Percentiles rank a stretch among this genome's conserved stretches.
Conservation (phyloP, 2,888 invertebrate genomes). For the Xanthia togata region DNA sequence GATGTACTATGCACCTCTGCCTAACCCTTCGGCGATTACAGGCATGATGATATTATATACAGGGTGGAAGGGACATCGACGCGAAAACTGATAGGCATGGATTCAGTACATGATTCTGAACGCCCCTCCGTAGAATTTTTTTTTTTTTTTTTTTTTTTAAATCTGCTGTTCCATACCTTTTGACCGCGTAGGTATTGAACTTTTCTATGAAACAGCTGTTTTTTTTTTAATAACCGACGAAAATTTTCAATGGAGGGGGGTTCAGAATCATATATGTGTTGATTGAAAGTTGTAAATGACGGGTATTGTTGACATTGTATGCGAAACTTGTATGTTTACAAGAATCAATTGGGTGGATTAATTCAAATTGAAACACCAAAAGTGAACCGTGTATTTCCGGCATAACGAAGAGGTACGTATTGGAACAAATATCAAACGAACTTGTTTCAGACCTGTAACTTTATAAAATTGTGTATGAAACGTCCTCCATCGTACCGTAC, state of each 20-base stretch:
- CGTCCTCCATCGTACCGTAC: neutral
- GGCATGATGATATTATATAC: neutral
- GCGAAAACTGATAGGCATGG: too few species aligned
- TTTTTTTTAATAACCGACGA: too few species aligned
- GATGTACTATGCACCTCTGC: neutral
- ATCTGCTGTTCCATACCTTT: too few species aligned
- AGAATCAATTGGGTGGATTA: neutral
- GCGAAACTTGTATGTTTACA: neutral
- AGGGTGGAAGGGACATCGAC: too few species aligned
- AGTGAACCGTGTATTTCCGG: neutral
- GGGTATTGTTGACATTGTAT: neutral
- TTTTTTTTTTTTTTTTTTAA: too few species aligned
- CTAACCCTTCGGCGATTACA: neutral
- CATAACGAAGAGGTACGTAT: neutral
- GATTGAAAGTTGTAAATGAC: neutral
- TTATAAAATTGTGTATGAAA: constrained; percentile 31
- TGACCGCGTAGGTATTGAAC: too few species aligned
- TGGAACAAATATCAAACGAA: constrained; percentile 1
- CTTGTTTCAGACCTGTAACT: constrained; percentile 11
- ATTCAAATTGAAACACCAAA: neutral
- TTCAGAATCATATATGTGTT: too few species aligned
- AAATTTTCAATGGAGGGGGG: too few species aligned
- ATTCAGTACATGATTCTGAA: too few species aligned
- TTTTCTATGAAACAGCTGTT: too few species aligned
- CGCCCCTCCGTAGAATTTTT: too few species aligned